Conservation (phyloP, 2,888 invertebrate genomes). For the Shargacucullia verbasci region DNA sequence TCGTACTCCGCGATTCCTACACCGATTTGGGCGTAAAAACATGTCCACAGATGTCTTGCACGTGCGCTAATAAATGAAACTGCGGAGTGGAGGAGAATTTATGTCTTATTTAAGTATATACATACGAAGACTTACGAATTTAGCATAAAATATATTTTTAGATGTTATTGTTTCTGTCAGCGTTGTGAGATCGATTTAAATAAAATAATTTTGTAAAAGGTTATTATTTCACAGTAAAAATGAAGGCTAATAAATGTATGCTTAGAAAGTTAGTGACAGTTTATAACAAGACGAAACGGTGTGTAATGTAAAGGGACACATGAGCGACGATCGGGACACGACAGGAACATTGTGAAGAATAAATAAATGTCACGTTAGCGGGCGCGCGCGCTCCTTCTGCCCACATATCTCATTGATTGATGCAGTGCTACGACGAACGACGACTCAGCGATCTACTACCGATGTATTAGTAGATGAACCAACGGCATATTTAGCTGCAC, state of each 20-base stretch:
- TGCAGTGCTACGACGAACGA: conserved; percentile 73
- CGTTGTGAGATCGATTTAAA: conserved; percentile 24
- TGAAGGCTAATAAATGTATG: conserved; percentile 39
- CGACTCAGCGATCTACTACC: conserved; percentile 61
- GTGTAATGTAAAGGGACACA: conserved; percentile 77
- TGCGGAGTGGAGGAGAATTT: conserved; percentile 55
- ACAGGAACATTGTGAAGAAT: conserved; percentile 83
- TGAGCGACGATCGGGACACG: conserved; percentile 73
- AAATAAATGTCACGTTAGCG: conserved; percentile 85
- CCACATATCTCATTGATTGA: conserved; percentile 80
- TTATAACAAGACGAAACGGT: conserved; percentile 60
- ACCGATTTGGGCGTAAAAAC: conserved; percentile 52
- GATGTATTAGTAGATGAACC: conserved; percentile 55
- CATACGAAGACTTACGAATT: conserved; percentile 39
- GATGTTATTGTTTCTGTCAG: conserved; percentile 27
- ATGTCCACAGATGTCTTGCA: conserved; percentile 59
- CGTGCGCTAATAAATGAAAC: conserved; percentile 58
- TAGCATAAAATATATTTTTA: conserved; percentile 27
- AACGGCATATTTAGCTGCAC: conserved; percentile 32
- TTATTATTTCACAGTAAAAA: conserved; percentile 23
- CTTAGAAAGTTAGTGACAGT: conserved; percentile 48
- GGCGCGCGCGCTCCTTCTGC: conserved; percentile 65
- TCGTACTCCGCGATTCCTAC: conserved; percentile 44
- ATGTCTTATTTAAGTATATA: conserved; percentile 50
- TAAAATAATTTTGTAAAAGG: conserved; percentile 18